Evolutionary conservation across 2,113 vertebrate genomes (phyloP), one percentile per base, ranked within the genome.

Genomic region (Mastomys natalensis): DNA sequence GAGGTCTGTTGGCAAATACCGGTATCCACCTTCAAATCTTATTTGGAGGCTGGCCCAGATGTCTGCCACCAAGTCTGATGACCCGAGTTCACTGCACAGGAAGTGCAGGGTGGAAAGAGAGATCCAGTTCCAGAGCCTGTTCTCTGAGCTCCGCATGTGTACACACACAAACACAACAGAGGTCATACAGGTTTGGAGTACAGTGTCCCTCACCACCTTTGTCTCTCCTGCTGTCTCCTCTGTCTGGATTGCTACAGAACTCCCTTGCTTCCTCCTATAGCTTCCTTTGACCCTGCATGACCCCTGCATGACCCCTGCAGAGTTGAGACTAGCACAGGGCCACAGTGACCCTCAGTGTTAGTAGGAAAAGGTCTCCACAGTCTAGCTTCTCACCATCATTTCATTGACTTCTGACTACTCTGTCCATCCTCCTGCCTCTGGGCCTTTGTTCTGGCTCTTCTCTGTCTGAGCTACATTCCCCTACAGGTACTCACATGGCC

Each of bases 351-450:
- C 87, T 43, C 37, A 15, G 43, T 7, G 3, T 8, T 1, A 0
- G 11, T 12, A 17, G 5, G 53, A 5, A 60, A 53, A 7, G 40
- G 70, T 15, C 55, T n/a, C 31, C 21, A 37, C 7, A 0, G 5
- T 43, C 48, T 17, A 37, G 68, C 51, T 12, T 70, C 29, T 76
- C 15, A 0, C 5, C 15, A 3, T 37, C 9, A 11, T 15, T 31
- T 73, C 82, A 55, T 1, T 55, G 68, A 68, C 53, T 45, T 53
- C 51, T 45, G 48, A 21, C 64, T 37, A 4, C 16, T 48, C 73
- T 60, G 66, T 12, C 70, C 70, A 11, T 60, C 84, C 40, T 80
- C 77, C 94, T 74, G 92, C 90, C 96, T n/a, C 97, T 80, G 94
- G 74, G 31, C 84, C 91, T 95, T 95, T 78, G 87, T 40, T 80